Evolutionary conservation across 1,140 invertebrate species (phyloP).

Genomic region (Apocrypta bakeri): DNA sequence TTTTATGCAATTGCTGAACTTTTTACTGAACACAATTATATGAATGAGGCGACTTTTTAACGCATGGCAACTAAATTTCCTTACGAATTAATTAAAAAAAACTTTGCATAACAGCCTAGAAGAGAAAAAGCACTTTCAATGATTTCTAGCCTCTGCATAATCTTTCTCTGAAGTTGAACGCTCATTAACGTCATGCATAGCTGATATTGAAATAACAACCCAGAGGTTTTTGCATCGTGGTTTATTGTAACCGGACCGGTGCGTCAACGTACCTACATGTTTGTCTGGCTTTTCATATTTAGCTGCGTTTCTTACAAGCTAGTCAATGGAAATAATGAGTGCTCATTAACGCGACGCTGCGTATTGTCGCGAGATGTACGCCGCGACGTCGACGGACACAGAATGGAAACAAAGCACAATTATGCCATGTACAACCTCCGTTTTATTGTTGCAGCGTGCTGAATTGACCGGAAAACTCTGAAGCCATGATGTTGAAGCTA

Average conservation of each 20-base stretch:
- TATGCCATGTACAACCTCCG: conserved; percentile 42
- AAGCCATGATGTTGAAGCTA: neutral
- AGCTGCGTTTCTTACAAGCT: neutral
- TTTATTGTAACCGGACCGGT: neutral
- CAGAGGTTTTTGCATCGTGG: neutral
- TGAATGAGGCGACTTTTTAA: no score
- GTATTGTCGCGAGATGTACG: neutral
- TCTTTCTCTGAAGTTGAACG: neutral
- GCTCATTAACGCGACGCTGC: conserved; percentile 56
- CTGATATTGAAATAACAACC: neutral
- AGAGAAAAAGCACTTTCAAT: neutral
- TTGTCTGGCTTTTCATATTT: conserved; percentile 2
- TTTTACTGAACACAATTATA: no score
- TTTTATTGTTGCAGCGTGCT: conserved; percentile 5
- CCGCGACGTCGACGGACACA: conserved; percentile 36
- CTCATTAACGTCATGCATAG: neutral
- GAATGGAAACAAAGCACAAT: conserved; percentile 58
- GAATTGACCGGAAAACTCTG: conserved; percentile 20
- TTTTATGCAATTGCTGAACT: no score
- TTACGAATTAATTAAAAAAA: neutral
- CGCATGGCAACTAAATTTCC: neutral
- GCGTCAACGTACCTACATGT: neutral
- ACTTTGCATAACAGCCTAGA: neutral
- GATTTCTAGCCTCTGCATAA: neutral
- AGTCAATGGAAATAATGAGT: conserved; percentile 55